phyloP scores from a whole-genome alignment of 2,888 invertebrate genomes.

The Helobdella robusta region DNA sequence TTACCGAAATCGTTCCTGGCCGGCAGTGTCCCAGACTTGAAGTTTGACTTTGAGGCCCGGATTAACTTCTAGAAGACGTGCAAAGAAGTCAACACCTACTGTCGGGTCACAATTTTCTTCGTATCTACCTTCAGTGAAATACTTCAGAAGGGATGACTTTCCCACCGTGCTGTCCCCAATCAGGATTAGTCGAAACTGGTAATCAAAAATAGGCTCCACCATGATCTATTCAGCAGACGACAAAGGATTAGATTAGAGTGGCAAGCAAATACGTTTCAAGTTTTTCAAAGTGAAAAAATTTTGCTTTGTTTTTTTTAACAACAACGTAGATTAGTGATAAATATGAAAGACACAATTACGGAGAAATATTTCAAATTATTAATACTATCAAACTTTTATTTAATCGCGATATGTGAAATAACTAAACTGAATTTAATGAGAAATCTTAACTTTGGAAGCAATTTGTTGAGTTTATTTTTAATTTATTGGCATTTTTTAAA shows the following conservation, averaged over 20 bases:
- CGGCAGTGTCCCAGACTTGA: conserved; percentile 97
- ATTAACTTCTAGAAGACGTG: conserved; percentile 81
- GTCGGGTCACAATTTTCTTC: conserved; percentile 79
- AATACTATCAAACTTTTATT: too few species aligned
- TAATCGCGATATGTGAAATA: too few species aligned
- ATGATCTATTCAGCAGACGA: conserved; percentile 32
- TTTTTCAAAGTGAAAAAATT: too few species aligned
- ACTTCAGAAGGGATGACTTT: conserved; percentile 79
- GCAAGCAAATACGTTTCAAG: too few species aligned
- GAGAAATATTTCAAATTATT: too few species aligned
- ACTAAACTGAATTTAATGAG: not conserved
- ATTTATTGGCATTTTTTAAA: too few species aligned
- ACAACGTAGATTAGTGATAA: too few species aligned
- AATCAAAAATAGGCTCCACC: conserved; percentile 74
- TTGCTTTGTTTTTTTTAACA: too few species aligned
- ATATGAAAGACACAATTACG: too few species aligned
- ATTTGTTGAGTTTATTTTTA: too few species aligned
- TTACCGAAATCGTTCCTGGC: conserved; percentile 86
- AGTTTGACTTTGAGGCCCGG: conserved; percentile 90
- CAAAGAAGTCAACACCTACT: conserved; percentile 96
- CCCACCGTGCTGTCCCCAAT: conserved; percentile 98
- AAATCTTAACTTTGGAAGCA: too few species aligned
- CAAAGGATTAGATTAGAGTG: not conserved
- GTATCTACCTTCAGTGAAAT: conserved; percentile 52
- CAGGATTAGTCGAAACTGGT: conserved; percentile 90